Conservation (phyloP, 2,888 invertebrate genomes). For the Entomobrya multifasciata region DNA sequence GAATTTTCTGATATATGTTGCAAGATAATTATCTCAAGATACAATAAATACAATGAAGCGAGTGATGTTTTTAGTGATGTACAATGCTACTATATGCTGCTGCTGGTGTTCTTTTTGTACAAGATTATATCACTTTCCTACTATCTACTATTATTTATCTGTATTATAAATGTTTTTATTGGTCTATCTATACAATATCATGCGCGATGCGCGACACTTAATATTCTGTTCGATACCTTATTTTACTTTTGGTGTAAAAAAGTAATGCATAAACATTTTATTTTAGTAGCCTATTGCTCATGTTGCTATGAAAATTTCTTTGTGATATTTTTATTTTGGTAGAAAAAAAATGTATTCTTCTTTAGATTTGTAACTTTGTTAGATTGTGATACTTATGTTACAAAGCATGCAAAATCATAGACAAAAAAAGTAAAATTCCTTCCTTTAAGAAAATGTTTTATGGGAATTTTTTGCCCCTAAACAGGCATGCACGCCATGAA, state of each 20-base stretch:
- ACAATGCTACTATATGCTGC: not conserved
- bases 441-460: constrained; percentile 46
- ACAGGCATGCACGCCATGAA: constrained; percentile 40
- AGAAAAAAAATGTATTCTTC: constrained; percentile 24
- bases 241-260: no score
- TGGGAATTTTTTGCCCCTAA: constrained; percentile 58
- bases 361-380: not conserved
- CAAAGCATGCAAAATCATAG: no score
- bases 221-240: no score
- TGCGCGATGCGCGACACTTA: no score
- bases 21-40: constrained; percentile 44
- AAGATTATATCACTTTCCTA: no score
- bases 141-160: no score
- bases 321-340: not conserved
- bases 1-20: constrained; percentile 18
- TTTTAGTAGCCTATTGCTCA: no score
- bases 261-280: no score
- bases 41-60: constrained; percentile 39
- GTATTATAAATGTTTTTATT: no score
- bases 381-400: not conserved
- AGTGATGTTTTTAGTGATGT: not conserved
- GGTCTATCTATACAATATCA: no score
- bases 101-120: not conserved
- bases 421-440: constrained; percentile 60
- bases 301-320: no score